A percentile compares a stretch with the other conserved stretches of the same genome.
Conservation (phyloP, 64 coral and sea anemone species). For the Dendronephthya gigantea region DNA sequence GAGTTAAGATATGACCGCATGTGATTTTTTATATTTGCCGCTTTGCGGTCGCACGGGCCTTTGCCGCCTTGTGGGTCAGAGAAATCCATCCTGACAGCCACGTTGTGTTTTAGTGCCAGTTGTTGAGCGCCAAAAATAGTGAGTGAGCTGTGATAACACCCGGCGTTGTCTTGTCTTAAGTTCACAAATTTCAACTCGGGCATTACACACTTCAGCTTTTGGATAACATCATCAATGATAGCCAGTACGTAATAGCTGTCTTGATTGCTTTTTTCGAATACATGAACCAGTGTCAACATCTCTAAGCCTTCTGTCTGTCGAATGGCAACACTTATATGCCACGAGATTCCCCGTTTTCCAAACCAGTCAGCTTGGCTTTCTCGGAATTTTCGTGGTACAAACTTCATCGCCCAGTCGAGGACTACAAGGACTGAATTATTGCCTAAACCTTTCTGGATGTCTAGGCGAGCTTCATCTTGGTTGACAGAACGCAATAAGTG, state of each 20-base stretch:
- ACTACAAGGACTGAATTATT: not conserved
- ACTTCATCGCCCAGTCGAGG: constrained; percentile 3
- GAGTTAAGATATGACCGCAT: constrained; percentile 17
- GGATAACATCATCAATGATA: constrained; percentile 30
- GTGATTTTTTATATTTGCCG: constrained; percentile 19
- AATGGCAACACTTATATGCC: constrained; percentile 32
- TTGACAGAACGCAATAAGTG: not conserved
- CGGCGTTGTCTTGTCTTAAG: constrained; percentile 19
- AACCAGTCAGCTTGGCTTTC: constrained; percentile 3
- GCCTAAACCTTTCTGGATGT: not conserved
- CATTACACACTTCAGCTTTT: constrained; percentile 10
- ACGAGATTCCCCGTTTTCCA: not conserved
- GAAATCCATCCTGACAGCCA: constrained; percentile 12
- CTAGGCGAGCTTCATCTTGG: constrained; percentile 4
- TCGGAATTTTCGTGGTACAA: constrained; percentile 21
- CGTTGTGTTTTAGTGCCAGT: not conserved
- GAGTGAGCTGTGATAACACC: constrained; percentile 10
- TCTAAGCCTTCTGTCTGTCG: constrained; percentile 3
- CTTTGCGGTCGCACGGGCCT: constrained; percentile 22
- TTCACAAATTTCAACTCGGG: constrained; percentile 6
- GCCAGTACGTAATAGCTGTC: constrained; percentile 35
- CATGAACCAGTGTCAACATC: constrained; percentile 24
- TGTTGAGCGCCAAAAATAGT: constrained; percentile 1
- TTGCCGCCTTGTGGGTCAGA: constrained; percentile 29
- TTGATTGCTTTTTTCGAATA: constrained; percentile 45